Base-by-base conservation (phyloP, 2,797 vertebrate genomes). In the Chromis chromis region DNA sequence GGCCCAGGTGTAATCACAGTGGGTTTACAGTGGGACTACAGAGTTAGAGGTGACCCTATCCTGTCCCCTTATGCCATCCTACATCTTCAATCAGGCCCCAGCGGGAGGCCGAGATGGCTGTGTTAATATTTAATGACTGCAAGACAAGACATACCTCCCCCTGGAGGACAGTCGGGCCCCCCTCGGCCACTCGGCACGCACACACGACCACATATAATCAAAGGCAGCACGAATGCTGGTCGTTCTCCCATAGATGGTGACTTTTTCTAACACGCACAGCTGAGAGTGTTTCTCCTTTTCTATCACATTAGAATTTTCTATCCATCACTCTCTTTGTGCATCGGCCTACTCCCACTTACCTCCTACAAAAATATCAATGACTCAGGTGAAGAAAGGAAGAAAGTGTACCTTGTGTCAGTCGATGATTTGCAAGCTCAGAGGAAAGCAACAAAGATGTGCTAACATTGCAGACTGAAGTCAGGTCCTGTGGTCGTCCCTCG, bases 61-160 rank as follows among this genome's bases (percentile, higher is more conserved):
- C 65, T 59, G 59, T 74, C 70, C 86, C 70, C 4, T 12, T 61
- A 28, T 53, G 69, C 75, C 64, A 65, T 80, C 81, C 80, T 70
- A 86, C 74, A 76, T 82, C 87, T 85, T 86, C 90, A 91, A 68
- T 86, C 88, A 86, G 81, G 68, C 67, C 82, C 78, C 79, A 82
- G 80, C 49, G 69, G 78, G 84, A 81, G 82, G 76, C 52, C 66
- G 59, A 79, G 86, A 85, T 89, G 89, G 76, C 64, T 68, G 56
- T 65, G 77, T 94, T 92, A 91, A 94, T 93, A 93, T 94, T 92
- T 93, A 92, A 94, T 92, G 83, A 83, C 63, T 64, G 63, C 77
- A 83, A 85, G 86, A 88, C 80, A 88, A 83, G 84, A 81, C 76
- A 66, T 74, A 83, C 74, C 71, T 73, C 60, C 63, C 84, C 65